These are phyloP conservation scores for Calyptomena viridis DNA, from an alignment of 2,113 vertebrate species.

Conservation along the genomic window DNA sequence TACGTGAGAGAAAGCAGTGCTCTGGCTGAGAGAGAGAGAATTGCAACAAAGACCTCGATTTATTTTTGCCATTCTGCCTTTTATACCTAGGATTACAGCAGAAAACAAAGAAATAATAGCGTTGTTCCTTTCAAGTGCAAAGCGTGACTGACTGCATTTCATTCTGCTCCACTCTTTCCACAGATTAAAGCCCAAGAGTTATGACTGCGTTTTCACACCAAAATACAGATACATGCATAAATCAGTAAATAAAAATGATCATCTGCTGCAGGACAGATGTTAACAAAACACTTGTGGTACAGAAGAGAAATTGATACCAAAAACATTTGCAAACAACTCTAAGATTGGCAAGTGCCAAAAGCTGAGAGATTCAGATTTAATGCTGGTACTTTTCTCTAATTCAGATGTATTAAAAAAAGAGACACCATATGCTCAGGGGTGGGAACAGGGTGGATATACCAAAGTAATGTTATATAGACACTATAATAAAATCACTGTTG, in stretches of 20 bases:
- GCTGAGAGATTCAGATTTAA: not conserved
- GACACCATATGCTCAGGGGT: conserved; percentile 8
- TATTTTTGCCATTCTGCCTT: conserved; percentile 45
- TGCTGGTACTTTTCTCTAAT: conserved; percentile 1
- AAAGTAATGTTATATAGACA: conserved; percentile 35
- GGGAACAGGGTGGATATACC: conserved; percentile 5
- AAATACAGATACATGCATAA: conserved; percentile 10
- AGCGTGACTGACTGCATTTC: conserved; percentile 58
- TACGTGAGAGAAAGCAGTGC: conserved; percentile 25
- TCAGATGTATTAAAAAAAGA: conserved; percentile 38
- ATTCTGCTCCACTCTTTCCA: conserved; percentile 24
- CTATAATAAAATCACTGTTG: conserved; percentile 53
- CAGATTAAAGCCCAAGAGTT: conserved; percentile 46
- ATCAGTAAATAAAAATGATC: not conserved
- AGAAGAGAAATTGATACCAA: conserved; percentile 34
- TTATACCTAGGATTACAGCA: conserved; percentile 18
- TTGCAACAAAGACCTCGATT: conserved; percentile 15
- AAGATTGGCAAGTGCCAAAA: conserved; percentile 11
- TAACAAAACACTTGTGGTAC: conserved; percentile 25
- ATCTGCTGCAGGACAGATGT: conserved; percentile 42
- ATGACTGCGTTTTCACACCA: conserved; percentile 7
- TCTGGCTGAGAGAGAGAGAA: not conserved
- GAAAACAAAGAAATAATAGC: conserved; percentile 53
- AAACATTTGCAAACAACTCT: conserved; percentile 43
- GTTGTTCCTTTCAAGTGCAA: conserved; percentile 47